Percentiles rank a stretch among this genome's conserved stretches.
These are phyloP conservation scores for Polymixis flavicincta DNA, from an alignment of 2,888 invertebrate species.

Conservation along the genomic window DNA sequence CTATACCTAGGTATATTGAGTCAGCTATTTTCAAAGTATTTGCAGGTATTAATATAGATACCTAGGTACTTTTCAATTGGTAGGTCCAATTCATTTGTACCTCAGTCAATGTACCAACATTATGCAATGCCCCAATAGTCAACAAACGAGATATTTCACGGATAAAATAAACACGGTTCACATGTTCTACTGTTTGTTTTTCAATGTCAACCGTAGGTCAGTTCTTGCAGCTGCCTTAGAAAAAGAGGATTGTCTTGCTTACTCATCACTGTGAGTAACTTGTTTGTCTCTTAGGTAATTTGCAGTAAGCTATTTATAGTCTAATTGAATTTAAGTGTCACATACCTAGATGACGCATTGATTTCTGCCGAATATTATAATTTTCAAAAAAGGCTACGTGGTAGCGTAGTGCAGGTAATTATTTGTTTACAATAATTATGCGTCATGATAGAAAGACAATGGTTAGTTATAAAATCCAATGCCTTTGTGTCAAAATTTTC, in stretches of 20 bases:
- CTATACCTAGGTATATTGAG: neutral
- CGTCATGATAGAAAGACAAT: neutral
- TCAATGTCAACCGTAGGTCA: constrained; percentile 46
- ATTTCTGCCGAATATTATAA: constrained; percentile 5
- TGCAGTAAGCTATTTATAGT: neutral
- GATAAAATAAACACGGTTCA: constrained; percentile 28
- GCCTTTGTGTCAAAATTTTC: neutral
- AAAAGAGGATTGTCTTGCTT: constrained; percentile 12
- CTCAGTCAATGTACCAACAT: neutral
- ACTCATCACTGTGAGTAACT: constrained; percentile 42
- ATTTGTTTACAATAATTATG: neutral
- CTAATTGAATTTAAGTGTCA: constrained; percentile 7
- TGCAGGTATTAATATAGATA: neutral
- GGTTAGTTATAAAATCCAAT: neutral
- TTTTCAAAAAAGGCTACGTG: no score
- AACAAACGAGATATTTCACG: neutral
- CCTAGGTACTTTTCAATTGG: neutral
- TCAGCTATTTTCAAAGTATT: neutral
- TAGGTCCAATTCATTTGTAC: neutral
- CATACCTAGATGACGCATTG: constrained; percentile 25
- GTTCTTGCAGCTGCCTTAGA: constrained; percentile 9
- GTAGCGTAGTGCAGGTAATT: no score
- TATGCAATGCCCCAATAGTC: neutral
- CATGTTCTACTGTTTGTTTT: constrained; percentile 30
- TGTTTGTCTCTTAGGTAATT: constrained; percentile 11